Evolutionary conservation across 2,888 invertebrate genomes (phyloP).

Genomic region (Stegophylla sp.): DNA sequence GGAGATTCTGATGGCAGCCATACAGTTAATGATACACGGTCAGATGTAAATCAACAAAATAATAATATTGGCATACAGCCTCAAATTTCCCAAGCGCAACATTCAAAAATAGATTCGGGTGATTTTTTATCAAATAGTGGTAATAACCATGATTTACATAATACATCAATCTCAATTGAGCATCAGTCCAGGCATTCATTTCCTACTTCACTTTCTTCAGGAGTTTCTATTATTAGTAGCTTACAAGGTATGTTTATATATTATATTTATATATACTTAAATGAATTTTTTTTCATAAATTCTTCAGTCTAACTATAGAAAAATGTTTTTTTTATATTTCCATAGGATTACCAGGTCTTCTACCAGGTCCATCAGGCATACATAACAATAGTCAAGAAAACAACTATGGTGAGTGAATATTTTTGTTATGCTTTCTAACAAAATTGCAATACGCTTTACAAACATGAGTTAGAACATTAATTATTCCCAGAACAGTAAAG

Average conservation of each 20-base stretch:
- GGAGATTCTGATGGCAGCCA: constrained; percentile 55
- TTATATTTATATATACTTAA: not conserved
- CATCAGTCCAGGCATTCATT: constrained; percentile 53
- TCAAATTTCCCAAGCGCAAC: constrained; percentile 68
- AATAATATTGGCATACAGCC: constrained; percentile 31
- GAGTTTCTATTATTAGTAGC: constrained; percentile 56
- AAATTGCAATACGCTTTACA: constrained; percentile 38
- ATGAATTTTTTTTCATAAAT: not conserved
- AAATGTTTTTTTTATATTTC: constrained; percentile 60
- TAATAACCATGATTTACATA: constrained; percentile 48
- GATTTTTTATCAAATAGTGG: constrained; percentile 69
- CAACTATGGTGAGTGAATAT: constrained; percentile 65
- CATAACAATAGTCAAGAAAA: constrained; percentile 73
- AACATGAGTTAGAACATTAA: constrained; percentile 1
- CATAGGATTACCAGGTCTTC: constrained; percentile 74
- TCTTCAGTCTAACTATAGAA: not conserved
- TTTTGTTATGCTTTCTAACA: constrained; percentile 44
- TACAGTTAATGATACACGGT: constrained; percentile 35
- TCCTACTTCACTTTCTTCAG: constrained; percentile 50
- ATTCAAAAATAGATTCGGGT: constrained; percentile 75
- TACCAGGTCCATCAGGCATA: constrained; percentile 87
- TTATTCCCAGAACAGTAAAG: constrained; percentile 3
- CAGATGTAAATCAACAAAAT: constrained; percentile 43
- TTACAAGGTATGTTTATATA: constrained; percentile 37
- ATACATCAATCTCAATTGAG: constrained; percentile 54